Evolutionary conservation across 2,113 vertebrate genomes (phyloP).

Genomic region (Eurystomus gularis): DNA sequence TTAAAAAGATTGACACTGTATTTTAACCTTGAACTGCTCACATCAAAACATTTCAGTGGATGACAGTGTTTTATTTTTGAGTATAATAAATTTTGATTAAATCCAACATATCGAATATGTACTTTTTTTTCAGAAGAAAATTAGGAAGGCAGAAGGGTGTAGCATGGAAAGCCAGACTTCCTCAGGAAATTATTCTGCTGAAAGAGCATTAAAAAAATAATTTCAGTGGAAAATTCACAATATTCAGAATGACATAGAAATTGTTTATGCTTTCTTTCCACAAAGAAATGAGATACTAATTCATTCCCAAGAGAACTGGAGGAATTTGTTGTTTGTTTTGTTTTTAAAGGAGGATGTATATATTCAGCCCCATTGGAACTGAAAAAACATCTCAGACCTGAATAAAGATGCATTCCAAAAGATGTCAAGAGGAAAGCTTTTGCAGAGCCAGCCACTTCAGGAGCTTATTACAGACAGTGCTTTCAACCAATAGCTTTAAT

Average conservation of each 20-base stretch:
- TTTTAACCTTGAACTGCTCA: not conserved
- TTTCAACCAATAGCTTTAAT: constrained; percentile 19
- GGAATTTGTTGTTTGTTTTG: not conserved
- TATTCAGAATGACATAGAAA: not conserved
- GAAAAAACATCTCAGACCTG: not conserved
- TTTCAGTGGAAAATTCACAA: not conserved
- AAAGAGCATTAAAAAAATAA: not conserved
- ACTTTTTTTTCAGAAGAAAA: not conserved
- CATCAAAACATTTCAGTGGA: not conserved
- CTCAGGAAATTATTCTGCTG: not conserved
- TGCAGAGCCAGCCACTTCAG: not conserved
- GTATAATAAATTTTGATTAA: not conserved
- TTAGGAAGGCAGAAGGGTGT: not conserved
- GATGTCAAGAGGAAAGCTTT: constrained; percentile 6
- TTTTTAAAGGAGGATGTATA: constrained; percentile 1
- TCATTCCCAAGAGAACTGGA: not conserved
- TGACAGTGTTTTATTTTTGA: not conserved
- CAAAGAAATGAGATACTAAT: not conserved
- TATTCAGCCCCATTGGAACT: not conserved
- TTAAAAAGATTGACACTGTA: not conserved
- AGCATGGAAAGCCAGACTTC: not conserved
- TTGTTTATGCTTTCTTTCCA: not conserved
- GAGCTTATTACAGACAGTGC: not conserved
- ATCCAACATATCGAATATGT: not conserved
- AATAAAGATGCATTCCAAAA: constrained; percentile 22